Evolutionary conservation across 2,113 vertebrate genomes (phyloP).

Genomic region (Grallaria varia): DNA sequence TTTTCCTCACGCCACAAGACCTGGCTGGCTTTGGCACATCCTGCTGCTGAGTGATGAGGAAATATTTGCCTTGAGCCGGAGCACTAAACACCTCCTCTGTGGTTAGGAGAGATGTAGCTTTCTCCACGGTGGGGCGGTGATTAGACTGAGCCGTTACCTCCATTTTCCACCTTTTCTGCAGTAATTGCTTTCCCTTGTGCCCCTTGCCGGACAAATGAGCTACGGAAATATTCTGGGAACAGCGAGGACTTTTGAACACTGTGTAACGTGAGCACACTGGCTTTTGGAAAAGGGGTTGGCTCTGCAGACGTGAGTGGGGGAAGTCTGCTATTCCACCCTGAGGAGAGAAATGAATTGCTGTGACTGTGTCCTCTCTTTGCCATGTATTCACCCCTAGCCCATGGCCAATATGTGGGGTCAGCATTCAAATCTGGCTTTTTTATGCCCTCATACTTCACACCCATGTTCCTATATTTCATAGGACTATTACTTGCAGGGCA

Average conservation of each 20-base stretch:
- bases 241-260: neutral
- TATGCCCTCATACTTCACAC: neutral
- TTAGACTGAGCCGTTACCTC: conserved; percentile 28
- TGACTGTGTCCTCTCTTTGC: neutral
- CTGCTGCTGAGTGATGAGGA: conserved; percentile 20
- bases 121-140: conserved; percentile 13
- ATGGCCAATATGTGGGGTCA: neutral
- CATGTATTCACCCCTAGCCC: neutral
- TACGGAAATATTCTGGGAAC: conserved; percentile 20
- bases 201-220: neutral
- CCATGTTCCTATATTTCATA: neutral
- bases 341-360: neutral
- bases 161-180: conserved; percentile 61
- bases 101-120: conserved; percentile 14
- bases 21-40: neutral
- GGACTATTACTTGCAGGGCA: neutral
- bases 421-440: neutral
- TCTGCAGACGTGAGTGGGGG: neutral
- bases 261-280: neutral
- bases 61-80: conserved; percentile 17
- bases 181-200: conserved; percentile 67
- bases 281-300: conserved; percentile 2
- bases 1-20: neutral
- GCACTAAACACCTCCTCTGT: conserved; percentile 20
- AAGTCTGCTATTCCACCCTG: neutral